These are phyloP conservation scores for Drymodes brunneopygia DNA, from an alignment of 2,113 vertebrate genomes.

Conservation along the genomic window DNA sequence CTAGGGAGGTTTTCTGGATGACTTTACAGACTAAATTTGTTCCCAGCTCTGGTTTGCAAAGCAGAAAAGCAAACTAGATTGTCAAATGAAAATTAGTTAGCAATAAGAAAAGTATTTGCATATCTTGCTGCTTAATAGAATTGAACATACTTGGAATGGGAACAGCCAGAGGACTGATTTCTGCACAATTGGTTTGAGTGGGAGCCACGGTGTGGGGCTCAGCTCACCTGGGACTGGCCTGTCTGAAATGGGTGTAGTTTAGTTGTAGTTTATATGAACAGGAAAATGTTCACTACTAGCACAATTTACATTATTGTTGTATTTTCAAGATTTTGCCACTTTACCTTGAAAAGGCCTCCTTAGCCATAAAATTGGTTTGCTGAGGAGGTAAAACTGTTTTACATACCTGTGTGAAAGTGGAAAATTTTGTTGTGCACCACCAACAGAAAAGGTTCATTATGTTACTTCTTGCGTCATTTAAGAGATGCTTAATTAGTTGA, in stretches of 20 bases:
- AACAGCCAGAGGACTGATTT: not conserved
- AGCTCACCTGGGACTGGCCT: not conserved
- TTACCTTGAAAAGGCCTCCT: not conserved
- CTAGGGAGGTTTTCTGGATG: not conserved
- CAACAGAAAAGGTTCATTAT: not conserved
- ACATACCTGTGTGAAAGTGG: not conserved
- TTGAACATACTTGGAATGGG: not conserved
- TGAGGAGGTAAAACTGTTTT: not conserved
- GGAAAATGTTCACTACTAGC: not conserved
- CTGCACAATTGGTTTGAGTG: not conserved
- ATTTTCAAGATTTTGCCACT: not conserved
- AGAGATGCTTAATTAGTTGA: not conserved
- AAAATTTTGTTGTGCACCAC: not conserved
- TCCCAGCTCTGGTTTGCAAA: not conserved
- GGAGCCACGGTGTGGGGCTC: not conserved
- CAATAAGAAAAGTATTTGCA: constrained; percentile 5
- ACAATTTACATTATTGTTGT: not conserved
- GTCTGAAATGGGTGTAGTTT: not conserved
- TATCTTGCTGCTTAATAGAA: not conserved
- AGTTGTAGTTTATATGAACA: not conserved
- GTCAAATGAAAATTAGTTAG: not conserved
- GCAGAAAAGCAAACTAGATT: constrained; percentile 24
- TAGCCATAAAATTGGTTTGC: not conserved
- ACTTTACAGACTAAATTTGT: constrained; percentile 4
- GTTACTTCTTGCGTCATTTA: not conserved